phyloP scores from a whole-genome alignment of 2,797 vertebrate genomes.

The Taeniopygia guttata region DNA sequence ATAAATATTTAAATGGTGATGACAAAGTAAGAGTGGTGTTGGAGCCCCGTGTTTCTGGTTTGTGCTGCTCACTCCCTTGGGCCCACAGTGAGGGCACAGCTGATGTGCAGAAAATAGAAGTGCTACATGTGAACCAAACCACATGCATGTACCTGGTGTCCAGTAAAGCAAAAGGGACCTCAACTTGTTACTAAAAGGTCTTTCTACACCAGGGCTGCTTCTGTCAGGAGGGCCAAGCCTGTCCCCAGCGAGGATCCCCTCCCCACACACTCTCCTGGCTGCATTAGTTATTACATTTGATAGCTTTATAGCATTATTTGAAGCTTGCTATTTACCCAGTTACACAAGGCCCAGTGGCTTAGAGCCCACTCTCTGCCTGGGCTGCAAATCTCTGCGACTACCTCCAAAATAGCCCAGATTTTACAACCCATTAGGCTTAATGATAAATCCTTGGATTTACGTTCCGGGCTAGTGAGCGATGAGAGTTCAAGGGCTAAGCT shows the following conservation, averaged over 20 bases:
- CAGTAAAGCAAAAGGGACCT: not conserved
- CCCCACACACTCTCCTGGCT: not conserved
- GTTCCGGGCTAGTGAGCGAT: not conserved
- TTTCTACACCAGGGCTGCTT: not conserved
- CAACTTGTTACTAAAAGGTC: not conserved
- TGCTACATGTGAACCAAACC: accelerated
- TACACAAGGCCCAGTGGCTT: not conserved
- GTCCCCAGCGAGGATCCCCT: not conserved
- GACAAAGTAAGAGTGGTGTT: not conserved
- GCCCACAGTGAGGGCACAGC: not conserved
- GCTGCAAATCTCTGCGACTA: conserved; percentile 44
- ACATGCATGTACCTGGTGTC: accelerated
- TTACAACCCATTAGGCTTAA: conserved; percentile 48
- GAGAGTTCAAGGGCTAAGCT: conserved; percentile 35
- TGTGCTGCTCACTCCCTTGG: not conserved
- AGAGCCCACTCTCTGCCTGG: not conserved
- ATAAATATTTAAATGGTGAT: conserved; percentile 29
- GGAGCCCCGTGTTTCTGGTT: not conserved
- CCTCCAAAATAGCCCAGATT: conserved; percentile 60
- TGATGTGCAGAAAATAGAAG: not conserved
- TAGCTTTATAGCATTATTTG: conserved; percentile 59
- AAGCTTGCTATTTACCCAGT: conserved; percentile 66
- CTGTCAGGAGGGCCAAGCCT: not conserved
- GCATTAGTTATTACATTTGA: conserved; percentile 53
- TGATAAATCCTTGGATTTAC: conserved; percentile 56